Conservation (phyloP, 1,140 invertebrate species). For the Psix sp. region DNA sequence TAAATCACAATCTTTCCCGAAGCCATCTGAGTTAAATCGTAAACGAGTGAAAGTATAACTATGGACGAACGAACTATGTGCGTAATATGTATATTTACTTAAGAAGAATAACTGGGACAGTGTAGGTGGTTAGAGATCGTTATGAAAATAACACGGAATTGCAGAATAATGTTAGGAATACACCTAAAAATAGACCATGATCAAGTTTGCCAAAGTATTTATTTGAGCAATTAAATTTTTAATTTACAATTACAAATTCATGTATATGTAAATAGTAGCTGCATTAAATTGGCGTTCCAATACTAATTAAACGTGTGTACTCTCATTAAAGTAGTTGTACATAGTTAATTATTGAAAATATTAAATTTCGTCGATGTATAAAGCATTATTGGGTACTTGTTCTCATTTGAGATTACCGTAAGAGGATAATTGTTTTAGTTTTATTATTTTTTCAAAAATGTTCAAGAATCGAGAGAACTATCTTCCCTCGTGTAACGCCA, state of each 20-base stretch:
- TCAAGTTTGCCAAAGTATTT: too few relatives aligned
- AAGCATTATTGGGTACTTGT: constrained; percentile 28
- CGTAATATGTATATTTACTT: constrained; percentile 48
- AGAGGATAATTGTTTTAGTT: constrained; percentile 30
- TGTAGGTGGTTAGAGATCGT: constrained; percentile 39
- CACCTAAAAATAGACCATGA: too few relatives aligned
- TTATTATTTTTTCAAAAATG: constrained; percentile 28
- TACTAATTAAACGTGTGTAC: constrained; percentile 8
- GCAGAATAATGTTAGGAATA: too few relatives aligned
- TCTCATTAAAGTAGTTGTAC: constrained; percentile 5
- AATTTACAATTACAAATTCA: constrained; percentile 4
- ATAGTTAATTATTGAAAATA: constrained; percentile 4
- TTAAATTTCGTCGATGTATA: constrained; percentile 5
- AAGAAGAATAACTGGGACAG: constrained; percentile 47
- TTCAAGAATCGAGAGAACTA: constrained; percentile 27
- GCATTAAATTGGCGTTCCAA: constrained; percentile 2
- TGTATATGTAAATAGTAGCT: constrained; percentile 1
- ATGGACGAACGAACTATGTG: constrained; percentile 25
- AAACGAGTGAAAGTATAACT: constrained; percentile 60
- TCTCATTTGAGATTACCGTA: constrained; percentile 40
- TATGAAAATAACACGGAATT: constrained; percentile 22
- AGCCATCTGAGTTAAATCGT: constrained; percentile 22
- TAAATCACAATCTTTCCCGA: constrained; percentile 25
- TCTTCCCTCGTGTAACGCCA: constrained; percentile 34
- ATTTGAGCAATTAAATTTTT: too few relatives aligned